Conservation (phyloP, 2,888 invertebrate species). For the Arctia plantaginis region DNA sequence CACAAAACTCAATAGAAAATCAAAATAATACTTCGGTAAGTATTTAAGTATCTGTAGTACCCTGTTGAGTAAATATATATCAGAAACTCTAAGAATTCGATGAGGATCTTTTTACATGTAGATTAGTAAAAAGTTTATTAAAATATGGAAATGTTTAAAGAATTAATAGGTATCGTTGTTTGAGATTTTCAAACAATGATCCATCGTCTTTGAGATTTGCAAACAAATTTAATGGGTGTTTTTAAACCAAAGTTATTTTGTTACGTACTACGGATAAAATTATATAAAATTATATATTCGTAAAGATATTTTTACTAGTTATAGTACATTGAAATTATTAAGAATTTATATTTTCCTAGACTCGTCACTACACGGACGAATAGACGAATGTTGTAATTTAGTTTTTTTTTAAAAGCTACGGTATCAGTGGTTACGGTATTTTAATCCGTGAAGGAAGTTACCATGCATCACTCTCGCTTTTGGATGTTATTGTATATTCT, state of each 20-base stretch:
- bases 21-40: constrained; percentile 82
- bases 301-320: no score
- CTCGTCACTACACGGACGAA: no score
- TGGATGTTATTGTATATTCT: neutral
- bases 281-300: no score
- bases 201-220: neutral
- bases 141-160: neutral
- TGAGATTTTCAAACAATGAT: neutral
- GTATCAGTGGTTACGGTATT: neutral
- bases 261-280: no score
- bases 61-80: neutral
- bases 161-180: neutral
- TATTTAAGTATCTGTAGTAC: constrained; percentile 30
- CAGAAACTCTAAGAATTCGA: neutral
- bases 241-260: no score
- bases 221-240: neutral
- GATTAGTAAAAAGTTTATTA: neutral
- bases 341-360: no score
- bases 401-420: neutral
- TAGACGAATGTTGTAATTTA: no score
- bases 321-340: no score
- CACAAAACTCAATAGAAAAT: constrained; percentile 87
- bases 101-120: neutral
- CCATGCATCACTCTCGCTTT: neutral
- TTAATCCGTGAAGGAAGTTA: neutral